Evolutionary conservation across 2,888 invertebrate species (phyloP), one percentile per base, ranked within the genome.

Genomic region (Spialia ferax): DNA sequence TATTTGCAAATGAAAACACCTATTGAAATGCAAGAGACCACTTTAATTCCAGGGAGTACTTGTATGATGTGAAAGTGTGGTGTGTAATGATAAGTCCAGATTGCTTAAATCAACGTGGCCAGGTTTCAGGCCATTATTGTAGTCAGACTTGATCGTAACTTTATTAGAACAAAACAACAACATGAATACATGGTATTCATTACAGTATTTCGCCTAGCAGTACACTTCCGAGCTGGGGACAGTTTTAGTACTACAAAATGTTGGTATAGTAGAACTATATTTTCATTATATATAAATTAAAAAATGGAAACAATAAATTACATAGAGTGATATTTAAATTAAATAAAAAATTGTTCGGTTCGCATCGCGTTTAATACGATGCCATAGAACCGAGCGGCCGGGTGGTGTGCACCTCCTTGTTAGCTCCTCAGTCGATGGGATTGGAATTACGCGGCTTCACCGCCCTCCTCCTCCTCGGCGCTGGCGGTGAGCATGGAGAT

Each of bases 401-500:
- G 79, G 78, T 75, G 76, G 78, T 73, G 74, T 75, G 69, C 69
- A 62, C 65, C 69, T 64, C 64, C 35, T 56, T 55, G 69, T 71
- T 77, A 77, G 79, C 73, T 77, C 73, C 78, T 79, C 71, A 65
- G 67, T 64, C 68, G 55, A 18, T 68, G 59, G 68, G 10, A 70
- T 70, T 74, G 57, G 70, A 61, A 67, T 73, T 79, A 93, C 92
- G 93, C 93, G 75, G 94, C 94, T 71, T 94, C 94, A 69, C 93
- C 94, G 74, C 92, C 97, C 73, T 96, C 97, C 81, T 96, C 98
- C 68, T 97, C 97, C 79, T 97, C 97, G 77, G 95, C 96, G 91
- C 96, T 96, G 91, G 97, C 98, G 80, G 97, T 97, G 83, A 98
- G 95, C 96, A 98, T 97, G 90, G 96, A 95, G 94, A 98, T 97